Evolutionary conservation across 2,888 invertebrate genomes (phyloP).

Genomic region (Amaurobius ferox): DNA sequence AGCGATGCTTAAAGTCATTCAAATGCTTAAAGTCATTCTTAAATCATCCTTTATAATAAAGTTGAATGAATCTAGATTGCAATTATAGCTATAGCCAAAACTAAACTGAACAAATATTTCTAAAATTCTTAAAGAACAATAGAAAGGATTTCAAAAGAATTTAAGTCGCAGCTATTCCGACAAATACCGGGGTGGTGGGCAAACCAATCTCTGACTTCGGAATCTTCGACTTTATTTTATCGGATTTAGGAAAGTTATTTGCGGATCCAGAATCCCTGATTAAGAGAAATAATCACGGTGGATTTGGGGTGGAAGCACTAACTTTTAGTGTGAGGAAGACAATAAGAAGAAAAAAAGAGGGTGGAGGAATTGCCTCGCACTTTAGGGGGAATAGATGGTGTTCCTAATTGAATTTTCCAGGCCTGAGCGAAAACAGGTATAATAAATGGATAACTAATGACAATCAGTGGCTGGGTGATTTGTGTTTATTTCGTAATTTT

Average conservation of each 20-base stretch:
- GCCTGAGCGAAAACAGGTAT: neutral
- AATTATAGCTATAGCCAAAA: too few species aligned
- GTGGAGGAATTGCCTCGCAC: conserved; percentile 22
- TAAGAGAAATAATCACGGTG: conserved; percentile 35
- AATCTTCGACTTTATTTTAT: neutral
- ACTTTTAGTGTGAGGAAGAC: conserved; percentile 43
- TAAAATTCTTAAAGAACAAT: too few species aligned
- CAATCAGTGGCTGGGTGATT: neutral
- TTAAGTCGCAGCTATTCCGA: neutral
- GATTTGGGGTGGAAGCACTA: conserved; percentile 21
- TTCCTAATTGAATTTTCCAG: conserved; percentile 62
- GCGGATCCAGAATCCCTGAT: conserved; percentile 47
- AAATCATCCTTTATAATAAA: too few species aligned
- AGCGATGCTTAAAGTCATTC: too few species aligned
- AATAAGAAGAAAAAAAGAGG: conserved; percentile 18
- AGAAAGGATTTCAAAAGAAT: neutral
- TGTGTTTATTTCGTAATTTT: neutral
- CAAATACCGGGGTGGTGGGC: neutral
- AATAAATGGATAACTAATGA: neutral
- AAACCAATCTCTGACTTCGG: neutral
- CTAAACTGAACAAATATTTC: too few species aligned
- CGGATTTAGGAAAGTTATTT: conserved; percentile 30
- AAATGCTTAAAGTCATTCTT: too few species aligned
- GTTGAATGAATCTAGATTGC: too few species aligned
- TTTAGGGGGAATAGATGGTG: conserved; percentile 50